phyloP scores from a whole-genome alignment of 2,797 vertebrate genomes.

The Sebastes umbrosus region DNA sequence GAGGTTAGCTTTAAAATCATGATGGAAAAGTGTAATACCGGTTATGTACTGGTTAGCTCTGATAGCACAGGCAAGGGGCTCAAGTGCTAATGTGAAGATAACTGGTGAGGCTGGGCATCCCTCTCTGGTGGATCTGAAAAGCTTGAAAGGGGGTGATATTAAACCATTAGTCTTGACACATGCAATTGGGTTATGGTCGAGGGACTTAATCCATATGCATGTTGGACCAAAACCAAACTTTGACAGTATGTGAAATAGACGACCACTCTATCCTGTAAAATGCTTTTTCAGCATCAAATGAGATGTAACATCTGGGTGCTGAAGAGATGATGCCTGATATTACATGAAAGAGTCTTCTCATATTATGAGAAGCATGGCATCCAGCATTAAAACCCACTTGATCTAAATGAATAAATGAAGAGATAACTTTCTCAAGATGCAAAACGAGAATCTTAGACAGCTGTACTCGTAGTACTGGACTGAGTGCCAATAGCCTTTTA shows the following conservation, averaged over 20 bases:
- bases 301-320: neutral
- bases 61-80: too few species aligned
- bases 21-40: neutral
- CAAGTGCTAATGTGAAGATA: too few species aligned
- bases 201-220: neutral
- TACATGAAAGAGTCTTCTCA: neutral
- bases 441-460: too few species aligned
- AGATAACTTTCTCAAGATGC: too few species aligned
- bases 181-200: neutral
- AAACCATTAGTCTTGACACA: neutral
- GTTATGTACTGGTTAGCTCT: neutral
- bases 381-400: neutral
- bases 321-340: neutral
- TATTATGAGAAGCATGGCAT: neutral
- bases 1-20: neutral
- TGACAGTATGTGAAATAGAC: neutral
- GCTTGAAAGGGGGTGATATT: neutral
- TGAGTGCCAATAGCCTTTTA: too few species aligned
- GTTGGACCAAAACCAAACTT: neutral
- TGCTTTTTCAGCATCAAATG: neutral
- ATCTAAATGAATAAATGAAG: neutral
- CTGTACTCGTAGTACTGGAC: too few species aligned
- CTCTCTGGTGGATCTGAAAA: neutral
- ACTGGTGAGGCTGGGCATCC: neutral
- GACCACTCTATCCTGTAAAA: neutral